phyloP scores from a whole-genome alignment of 2,888 invertebrate genomes.

The Drosophila infuscata region DNA sequence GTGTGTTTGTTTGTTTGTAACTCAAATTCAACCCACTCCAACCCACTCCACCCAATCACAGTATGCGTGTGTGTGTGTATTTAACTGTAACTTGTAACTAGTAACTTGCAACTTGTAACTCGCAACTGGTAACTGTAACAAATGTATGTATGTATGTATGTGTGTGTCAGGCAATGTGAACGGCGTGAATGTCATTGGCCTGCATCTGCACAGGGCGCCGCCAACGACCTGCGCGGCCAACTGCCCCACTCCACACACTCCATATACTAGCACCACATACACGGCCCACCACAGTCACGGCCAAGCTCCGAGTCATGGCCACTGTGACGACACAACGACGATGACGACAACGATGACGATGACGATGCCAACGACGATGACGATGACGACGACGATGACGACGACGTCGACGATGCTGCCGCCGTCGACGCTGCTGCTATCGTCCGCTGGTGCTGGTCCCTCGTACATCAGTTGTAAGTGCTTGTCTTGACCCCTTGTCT shows the following conservation, averaged over 20 bases:
- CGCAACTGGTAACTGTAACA: conserved; percentile 25
- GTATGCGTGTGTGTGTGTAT: conserved; percentile 30
- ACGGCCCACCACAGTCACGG: conserved; percentile 58
- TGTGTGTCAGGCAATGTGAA: conserved; percentile 88
- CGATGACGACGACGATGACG: conserved; percentile 13
- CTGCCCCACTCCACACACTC: conserved; percentile 60
- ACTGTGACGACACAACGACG: conserved; percentile 23
- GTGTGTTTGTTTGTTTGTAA: conserved; percentile 38
- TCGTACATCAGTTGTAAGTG: conserved; percentile 83
- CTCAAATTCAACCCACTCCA: background rate
- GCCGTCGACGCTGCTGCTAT: conserved; percentile 34
- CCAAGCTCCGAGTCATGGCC: conserved; percentile 35
- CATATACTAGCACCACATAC: conserved; percentile 25
- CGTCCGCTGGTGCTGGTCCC: conserved; percentile 49
- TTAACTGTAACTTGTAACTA: conserved; percentile 26
- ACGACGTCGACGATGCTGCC: conserved; percentile 18
- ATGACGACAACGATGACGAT: conserved; percentile 7
- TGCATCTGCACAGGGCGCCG: conserved; percentile 86
- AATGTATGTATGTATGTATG: conserved; percentile 30
- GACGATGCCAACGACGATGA: conserved; percentile 1
- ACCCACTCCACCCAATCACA: background rate
- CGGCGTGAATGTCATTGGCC: conserved; percentile 90
- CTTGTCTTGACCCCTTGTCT: conserved; percentile 47
- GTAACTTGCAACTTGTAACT: conserved; percentile 13
- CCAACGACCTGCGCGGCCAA: conserved; percentile 71